These are phyloP conservation scores for Onychomys leucogaster DNA, from an alignment of 2,797 vertebrate species.

Conservation along the genomic window DNA sequence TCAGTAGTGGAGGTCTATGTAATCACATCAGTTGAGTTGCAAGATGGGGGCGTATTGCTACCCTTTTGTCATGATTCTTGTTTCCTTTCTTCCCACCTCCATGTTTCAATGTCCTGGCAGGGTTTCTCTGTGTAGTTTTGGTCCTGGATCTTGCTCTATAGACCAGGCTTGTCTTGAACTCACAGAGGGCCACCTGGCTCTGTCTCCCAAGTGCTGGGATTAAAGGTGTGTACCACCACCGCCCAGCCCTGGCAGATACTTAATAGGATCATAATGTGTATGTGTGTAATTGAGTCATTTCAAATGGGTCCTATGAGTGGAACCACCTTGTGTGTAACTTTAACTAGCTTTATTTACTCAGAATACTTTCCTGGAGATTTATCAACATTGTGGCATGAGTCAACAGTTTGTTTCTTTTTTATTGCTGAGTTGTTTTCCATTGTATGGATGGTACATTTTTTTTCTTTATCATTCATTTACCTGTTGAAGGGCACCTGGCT, in stretches of 20 bases:
- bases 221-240: no score
- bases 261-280: not conserved
- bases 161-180: no score
- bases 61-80: not conserved
- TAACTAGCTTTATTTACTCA: constrained; percentile 12
- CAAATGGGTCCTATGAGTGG: constrained; percentile 1
- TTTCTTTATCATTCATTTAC: not conserved
- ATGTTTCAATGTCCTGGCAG: not conserved
- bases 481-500: not conserved
- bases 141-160: no score
- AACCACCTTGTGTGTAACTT: not conserved
- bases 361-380: not conserved
- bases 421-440: not conserved
- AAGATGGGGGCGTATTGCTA: not conserved
- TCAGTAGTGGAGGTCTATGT: not conserved
- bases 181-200: no score
- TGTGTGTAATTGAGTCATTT: constrained; percentile 32
- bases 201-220: no score
- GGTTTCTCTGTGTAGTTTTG: no score
- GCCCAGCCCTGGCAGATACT: not conserved
- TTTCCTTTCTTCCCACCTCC: not conserved
- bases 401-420: constrained; percentile 37
- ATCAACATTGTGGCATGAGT: not conserved
- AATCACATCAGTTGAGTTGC: not conserved
- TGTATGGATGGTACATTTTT: not conserved